Percentiles rank a stretch among this genome's conserved stretches.
Evolutionary conservation across 1,140 invertebrate genomes (phyloP).

Genomic region (Bombus picipes): DNA sequence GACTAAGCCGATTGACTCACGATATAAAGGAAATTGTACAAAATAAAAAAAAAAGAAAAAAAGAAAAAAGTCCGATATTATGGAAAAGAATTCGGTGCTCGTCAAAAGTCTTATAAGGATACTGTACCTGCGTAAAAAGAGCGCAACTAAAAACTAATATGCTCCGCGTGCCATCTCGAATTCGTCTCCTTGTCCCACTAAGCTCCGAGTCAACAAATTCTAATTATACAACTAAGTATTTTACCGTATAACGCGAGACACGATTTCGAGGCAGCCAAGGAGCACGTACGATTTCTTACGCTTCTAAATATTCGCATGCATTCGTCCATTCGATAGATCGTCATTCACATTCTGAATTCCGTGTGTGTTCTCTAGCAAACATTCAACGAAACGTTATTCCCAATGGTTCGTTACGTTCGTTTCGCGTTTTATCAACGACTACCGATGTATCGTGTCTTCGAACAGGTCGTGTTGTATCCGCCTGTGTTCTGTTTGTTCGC

Average conservation of each 20-base stretch:
- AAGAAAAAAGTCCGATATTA: not conserved
- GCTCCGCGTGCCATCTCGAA: not conserved
- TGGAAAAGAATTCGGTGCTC: not conserved
- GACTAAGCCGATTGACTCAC: no score
- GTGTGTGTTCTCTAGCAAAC: not conserved
- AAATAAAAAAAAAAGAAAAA: no score
- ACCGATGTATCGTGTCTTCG: not conserved
- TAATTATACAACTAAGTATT: not conserved
- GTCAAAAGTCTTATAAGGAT: not conserved
- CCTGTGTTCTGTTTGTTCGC: slow-evolving; percentile 17
- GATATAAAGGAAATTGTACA: not conserved
- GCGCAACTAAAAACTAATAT: slow-evolving; percentile 6
- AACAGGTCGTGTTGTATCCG: not conserved
- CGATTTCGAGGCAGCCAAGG: slow-evolving; percentile 15
- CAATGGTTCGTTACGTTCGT: not conserved
- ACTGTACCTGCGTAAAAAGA: slow-evolving; percentile 12
- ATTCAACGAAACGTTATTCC: not conserved
- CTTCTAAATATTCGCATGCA: not conserved
- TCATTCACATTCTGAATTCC: slow-evolving; percentile 21
- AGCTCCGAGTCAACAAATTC: not conserved
- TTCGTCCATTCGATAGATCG: slow-evolving; percentile 1
- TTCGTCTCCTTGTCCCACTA: not conserved
- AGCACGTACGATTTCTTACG: slow-evolving; percentile 13
- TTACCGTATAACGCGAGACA: not conserved
- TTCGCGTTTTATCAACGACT: not conserved